Conservation (phyloP, 2,888 invertebrate species). For the Quadroppia sp. region DNA sequence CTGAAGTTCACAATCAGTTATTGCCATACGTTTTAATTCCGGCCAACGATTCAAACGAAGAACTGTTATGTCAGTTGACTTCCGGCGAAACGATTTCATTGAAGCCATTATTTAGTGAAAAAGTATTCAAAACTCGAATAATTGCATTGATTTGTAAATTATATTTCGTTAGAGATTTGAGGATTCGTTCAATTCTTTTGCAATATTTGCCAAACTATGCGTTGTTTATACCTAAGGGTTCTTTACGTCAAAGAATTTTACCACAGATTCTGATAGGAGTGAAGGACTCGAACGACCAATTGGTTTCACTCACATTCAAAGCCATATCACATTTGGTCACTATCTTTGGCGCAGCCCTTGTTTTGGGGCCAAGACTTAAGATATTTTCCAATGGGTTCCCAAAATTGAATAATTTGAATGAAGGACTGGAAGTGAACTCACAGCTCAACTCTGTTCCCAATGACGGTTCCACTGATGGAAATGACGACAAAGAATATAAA, state of each 20-base stretch:
- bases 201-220: conserved; percentile 72
- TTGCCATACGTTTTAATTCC: conserved; percentile 41
- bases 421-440: neutral
- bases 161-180: conserved; percentile 78
- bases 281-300: conserved; percentile 74
- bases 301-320: conserved; percentile 74
- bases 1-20: conserved; percentile 22
- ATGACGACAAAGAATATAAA: too few species aligned
- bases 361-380: conserved; percentile 73
- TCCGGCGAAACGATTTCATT: conserved; percentile 32
- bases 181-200: conserved; percentile 72
- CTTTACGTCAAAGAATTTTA: conserved; percentile 69
- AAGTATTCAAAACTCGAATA: conserved; percentile 67
- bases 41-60: conserved; percentile 5
- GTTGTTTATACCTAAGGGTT: conserved; percentile 68
- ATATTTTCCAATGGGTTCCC: conserved; percentile 83
- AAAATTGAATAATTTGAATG: conserved; percentile 52
- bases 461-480: too few species aligned
- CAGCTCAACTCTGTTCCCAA: too few species aligned
- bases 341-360: conserved; percentile 74
- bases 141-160: conserved; percentile 62
- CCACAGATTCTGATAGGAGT: conserved; percentile 81
- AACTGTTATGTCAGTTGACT: conserved; percentile 20
- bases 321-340: conserved; percentile 79
- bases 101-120: conserved; percentile 61